phyloP scores from a whole-genome alignment of 2,888 invertebrate species.

The Amblyjoppa fuscipennis region DNA sequence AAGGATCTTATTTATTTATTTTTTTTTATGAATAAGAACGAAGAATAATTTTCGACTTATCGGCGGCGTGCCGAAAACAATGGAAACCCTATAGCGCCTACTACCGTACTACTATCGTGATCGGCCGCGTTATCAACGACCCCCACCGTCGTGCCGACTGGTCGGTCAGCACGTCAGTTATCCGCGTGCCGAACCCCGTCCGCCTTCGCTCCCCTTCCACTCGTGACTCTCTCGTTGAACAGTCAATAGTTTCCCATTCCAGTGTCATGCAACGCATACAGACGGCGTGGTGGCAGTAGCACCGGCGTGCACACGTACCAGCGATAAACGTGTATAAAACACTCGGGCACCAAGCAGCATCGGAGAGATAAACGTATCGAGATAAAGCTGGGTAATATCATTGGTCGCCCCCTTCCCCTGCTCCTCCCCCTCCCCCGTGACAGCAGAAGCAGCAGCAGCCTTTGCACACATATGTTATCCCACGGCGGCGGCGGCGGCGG shows the following conservation, averaged over 20 bases:
- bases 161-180: slow-evolving; percentile 33
- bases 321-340: slow-evolving; percentile 76
- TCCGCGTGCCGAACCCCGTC: slow-evolving; percentile 54
- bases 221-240: slow-evolving; percentile 32
- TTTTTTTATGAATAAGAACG: neutral
- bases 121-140: slow-evolving; percentile 40
- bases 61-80: slow-evolving; percentile 34
- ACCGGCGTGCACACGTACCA: slow-evolving; percentile 34
- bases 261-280: slow-evolving; percentile 18
- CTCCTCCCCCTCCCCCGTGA: neutral
- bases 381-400: slow-evolving; percentile 82
- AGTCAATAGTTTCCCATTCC: slow-evolving; percentile 72
- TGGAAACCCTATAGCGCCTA: slow-evolving; percentile 17
- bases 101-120: slow-evolving; percentile 15
- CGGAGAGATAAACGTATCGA: slow-evolving; percentile 81
- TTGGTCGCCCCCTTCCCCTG: slow-evolving; percentile 75
- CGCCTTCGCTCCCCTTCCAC: slow-evolving; percentile 40
- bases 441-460: slow-evolving; percentile 9
- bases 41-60: slow-evolving; percentile 4
- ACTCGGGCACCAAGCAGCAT: slow-evolving; percentile 68
- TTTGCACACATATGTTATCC: slow-evolving; percentile 24
- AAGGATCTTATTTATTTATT: neutral
- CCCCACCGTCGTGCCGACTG: slow-evolving; percentile 41
- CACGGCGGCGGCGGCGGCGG: slow-evolving; percentile 50
- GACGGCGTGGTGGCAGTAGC: slow-evolving; percentile 40